Conservation (phyloP, 2,797 vertebrate species). For the Smutsia temminckii region DNA sequence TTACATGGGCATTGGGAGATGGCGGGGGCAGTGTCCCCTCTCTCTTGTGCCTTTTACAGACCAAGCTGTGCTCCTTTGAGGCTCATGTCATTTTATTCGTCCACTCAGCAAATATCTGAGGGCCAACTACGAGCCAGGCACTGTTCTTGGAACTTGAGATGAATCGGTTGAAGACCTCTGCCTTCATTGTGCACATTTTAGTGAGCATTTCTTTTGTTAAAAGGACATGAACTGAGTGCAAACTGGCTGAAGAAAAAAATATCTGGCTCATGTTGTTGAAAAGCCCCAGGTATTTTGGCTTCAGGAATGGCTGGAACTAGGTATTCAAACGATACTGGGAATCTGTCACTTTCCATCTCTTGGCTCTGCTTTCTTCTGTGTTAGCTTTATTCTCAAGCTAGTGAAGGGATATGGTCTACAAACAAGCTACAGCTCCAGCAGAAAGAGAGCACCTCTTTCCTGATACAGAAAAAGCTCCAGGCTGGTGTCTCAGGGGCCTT, state of each 20-base stretch:
- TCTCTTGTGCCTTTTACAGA: background rate
- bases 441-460: slow-evolving; percentile 19
- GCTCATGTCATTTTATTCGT: background rate
- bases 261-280: background rate
- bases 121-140: background rate
- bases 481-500: background rate
- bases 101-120: background rate
- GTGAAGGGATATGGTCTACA: background rate
- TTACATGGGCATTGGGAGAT: background rate
- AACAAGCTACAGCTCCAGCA: background rate
- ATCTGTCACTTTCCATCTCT: background rate
- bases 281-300: slow-evolving; percentile 45
- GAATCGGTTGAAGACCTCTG: background rate
- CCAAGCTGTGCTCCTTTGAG: background rate
- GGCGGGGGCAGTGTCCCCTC: background rate
- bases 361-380: background rate
- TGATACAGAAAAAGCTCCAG: background rate
- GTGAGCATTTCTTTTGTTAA: slow-evolving; percentile 26
- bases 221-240: background rate
- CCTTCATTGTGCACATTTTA: background rate
- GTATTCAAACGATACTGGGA: background rate
- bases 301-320: background rate
- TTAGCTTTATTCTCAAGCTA: background rate
- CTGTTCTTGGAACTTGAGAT: background rate
- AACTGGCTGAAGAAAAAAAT: background rate